Evolutionary conservation across 2,888 invertebrate species (phyloP).

Genomic region (Furcula furcula): DNA sequence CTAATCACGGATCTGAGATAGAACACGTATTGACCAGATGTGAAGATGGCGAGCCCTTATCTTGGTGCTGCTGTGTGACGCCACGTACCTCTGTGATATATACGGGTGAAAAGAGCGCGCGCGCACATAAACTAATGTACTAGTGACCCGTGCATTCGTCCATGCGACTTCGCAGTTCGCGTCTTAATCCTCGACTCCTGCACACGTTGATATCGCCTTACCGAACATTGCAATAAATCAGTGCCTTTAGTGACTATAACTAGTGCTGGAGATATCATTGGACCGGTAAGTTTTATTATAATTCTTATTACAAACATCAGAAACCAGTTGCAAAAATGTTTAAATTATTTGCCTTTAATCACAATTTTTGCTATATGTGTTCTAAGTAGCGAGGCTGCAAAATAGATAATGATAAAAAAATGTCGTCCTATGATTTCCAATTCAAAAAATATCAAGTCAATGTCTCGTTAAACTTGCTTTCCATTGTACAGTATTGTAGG

Average conservation of each 20-base stretch:
- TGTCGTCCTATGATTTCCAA: no score
- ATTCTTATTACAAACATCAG: neutral
- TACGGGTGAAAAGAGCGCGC: slow-evolving; percentile 61
- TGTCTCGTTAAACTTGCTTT: no score
- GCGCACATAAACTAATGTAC: slow-evolving; percentile 63
- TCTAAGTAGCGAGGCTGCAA: no score
- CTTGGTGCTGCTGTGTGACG: slow-evolving; percentile 52
- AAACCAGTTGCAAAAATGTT: no score
- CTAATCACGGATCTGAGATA: slow-evolving; percentile 30
- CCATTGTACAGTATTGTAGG: no score
- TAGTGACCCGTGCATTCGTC: slow-evolving; percentile 55
- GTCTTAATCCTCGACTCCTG: slow-evolving; percentile 31
- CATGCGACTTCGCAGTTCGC: slow-evolving; percentile 51
- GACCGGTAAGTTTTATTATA: slow-evolving; percentile 43
- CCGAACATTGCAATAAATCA: slow-evolving; percentile 35
- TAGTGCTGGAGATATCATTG: slow-evolving; percentile 42
- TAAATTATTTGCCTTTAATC: no score
- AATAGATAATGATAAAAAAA: no score
- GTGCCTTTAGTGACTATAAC: slow-evolving; percentile 54
- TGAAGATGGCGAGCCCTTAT: slow-evolving; percentile 47
- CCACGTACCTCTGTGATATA: slow-evolving; percentile 59
- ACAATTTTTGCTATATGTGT: no score
- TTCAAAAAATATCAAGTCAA: no score
- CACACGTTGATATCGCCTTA: slow-evolving; percentile 33
- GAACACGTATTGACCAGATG: slow-evolving; percentile 38